These are phyloP conservation scores for Lamellibrachia columna DNA, from an alignment of 2,888 invertebrate species.

Conservation along the genomic window DNA sequence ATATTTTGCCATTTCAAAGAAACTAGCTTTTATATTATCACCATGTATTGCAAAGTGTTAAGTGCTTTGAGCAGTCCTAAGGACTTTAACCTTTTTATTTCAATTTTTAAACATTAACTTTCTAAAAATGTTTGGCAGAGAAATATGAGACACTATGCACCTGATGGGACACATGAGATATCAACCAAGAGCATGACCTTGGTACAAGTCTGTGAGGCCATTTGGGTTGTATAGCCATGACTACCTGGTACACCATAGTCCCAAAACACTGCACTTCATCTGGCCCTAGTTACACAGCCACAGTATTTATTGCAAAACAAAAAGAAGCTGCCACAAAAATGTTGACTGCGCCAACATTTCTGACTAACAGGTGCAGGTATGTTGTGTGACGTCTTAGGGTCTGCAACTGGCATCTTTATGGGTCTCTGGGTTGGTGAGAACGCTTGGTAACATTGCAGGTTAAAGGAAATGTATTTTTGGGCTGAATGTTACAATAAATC, in stretches of 20 bases:
- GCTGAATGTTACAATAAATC: neutral
- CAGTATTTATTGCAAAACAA: neutral
- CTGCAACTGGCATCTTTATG: neutral
- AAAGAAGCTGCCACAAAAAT: slow-evolving; percentile 6
- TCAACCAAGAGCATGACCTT: neutral
- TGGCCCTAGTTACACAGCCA: neutral
- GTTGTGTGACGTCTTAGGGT: neutral
- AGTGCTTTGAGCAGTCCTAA: too few species aligned
- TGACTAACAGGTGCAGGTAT: neutral
- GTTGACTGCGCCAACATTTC: neutral
- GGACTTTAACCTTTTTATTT: too few species aligned
- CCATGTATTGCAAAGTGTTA: too few species aligned
- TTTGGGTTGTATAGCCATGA: neutral
- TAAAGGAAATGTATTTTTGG: neutral
- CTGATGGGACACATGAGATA: neutral
- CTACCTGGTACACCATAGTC: neutral
- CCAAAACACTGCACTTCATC: neutral
- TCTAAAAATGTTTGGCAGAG: neutral
- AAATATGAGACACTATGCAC: neutral
- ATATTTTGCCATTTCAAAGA: too few species aligned
- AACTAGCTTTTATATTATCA: too few species aligned
- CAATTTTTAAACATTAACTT: neutral
- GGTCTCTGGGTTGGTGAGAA: neutral
- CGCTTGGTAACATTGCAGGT: neutral
- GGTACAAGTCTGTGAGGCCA: neutral